A percentile compares a stretch with the other conserved stretches of the same genome.
phyloP scores from a whole-genome alignment of 2,888 invertebrate species.

The Ditylenchus weischeri region DNA sequence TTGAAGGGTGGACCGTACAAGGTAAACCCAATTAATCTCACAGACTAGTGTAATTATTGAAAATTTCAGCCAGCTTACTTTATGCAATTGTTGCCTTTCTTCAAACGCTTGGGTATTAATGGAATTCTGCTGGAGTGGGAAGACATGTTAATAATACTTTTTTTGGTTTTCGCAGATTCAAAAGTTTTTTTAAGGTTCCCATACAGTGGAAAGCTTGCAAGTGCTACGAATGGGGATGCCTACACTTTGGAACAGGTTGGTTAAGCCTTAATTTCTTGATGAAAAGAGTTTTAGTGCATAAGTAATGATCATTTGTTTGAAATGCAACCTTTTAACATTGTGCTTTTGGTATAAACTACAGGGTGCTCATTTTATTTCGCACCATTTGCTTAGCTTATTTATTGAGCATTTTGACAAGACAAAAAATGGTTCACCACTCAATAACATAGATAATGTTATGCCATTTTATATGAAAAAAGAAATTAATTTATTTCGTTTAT shows the following conservation, averaged over 20 bases:
- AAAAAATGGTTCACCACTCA: no score
- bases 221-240: conserved; percentile 68
- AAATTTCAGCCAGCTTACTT: conserved; percentile 60
- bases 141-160: conserved; percentile 66
- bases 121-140: conserved; percentile 80
- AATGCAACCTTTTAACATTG: no score
- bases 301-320: no score
- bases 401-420: no score
- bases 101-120: conserved; percentile 71
- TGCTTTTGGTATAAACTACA: no score
- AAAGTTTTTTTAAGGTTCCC: conserved; percentile 65
- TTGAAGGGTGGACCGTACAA: conserved; percentile 65
- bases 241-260: conserved; percentile 70
- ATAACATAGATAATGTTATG: no score
- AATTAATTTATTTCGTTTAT: no score
- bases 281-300: no score
- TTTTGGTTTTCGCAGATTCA: no score
- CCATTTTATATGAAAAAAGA: no score
- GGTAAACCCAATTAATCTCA: conserved; percentile 24
- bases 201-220: conserved; percentile 66
- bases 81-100: conserved; percentile 66
- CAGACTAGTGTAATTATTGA: neutral
- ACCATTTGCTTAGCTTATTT: no score
- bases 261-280: neutral
- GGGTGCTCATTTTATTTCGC: no score